phyloP scores from a whole-genome alignment of 2,888 invertebrate species.

The Temnothorax rugatulus region DNA sequence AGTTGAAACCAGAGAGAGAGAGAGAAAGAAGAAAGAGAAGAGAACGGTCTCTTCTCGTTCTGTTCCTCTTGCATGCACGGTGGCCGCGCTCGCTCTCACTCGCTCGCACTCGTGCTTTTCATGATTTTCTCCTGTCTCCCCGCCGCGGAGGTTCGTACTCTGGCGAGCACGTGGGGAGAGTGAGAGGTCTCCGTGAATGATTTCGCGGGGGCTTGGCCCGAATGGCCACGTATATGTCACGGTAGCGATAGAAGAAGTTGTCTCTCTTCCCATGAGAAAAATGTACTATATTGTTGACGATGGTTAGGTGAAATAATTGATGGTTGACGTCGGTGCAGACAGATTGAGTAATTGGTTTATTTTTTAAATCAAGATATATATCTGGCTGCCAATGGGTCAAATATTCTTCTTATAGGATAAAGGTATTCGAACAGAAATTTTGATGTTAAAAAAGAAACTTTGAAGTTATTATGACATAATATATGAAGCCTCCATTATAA shows the following conservation, averaged over 20 bases:
- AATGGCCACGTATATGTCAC: conserved; percentile 50
- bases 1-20: conserved; percentile 54
- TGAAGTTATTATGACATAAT: background rate
- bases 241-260: conserved; percentile 51
- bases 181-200: conserved; percentile 64
- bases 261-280: conserved; percentile 44
- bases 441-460: background rate
- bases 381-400: background rate
- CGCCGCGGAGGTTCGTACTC: conserved; percentile 28
- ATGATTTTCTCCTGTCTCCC: conserved; percentile 74
- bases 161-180: conserved; percentile 49
- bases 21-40: conserved; percentile 49
- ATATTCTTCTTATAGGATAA: background rate
- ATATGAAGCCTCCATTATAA: background rate
- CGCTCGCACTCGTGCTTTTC: conserved; percentile 60
- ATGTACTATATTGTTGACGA: background rate
- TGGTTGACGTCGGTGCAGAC: background rate
- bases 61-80: background rate
- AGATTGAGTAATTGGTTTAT: background rate
- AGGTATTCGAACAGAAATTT: background rate
- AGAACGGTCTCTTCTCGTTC: conserved; percentile 44
- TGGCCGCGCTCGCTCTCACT: conserved; percentile 24
- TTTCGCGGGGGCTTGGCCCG: conserved; percentile 60
- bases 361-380: background rate
- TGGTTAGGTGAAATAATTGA: conserved; percentile 20